Evolutionary conservation across 2,113 vertebrate species (phyloP), one percentile per base, ranked within the genome.

Genomic region (Eurypyga helias): DNA sequence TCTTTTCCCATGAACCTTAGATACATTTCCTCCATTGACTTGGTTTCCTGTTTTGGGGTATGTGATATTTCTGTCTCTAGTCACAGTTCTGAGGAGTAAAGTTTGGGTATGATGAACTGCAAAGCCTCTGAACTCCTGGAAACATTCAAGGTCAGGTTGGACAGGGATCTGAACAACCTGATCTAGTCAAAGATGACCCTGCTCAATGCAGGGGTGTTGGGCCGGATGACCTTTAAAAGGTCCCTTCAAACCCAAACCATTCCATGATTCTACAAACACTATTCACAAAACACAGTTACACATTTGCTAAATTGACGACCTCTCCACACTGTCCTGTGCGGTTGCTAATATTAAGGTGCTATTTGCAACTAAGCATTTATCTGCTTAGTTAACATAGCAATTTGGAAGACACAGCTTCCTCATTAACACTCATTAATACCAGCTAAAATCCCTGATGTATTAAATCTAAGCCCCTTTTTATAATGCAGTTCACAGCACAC

Each of bases 31-130:
- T 66, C 26, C 57, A 62, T 31, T 28, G 12, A 38, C 21, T 36
- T 0, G 0, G 6, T 52, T 48, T 77, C 41, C 70, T 45, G 13
- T 38, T 81, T 4, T 62, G 46, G 13, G n/a, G 46, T 21, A 69
- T 31, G 11, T 31, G 18, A 3, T 75, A 65, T 25, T 83, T 79
- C 23, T 70, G 24, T 17, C 41, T 41, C 19, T n/a, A 73, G 28
- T 41, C 34, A 65, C 34, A 71, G 51, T 57, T 73, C 25, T 87
- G 46, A 46, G 20, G 51, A 65, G 31, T 33, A 36, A 79, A 24
- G 5, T 48, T 66, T 17, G 5, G 3, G 13, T 76, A 33, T 17
- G 54, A 89, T 17, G 7, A 75, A 76, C 10, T 49, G 45, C 25
- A 66, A 31, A 75, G 29, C 19, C 36, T 76, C 7, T 38, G 12